Base-by-base conservation (phyloP, 2,888 invertebrate genomes). In the Hedychridium roseum region DNA sequence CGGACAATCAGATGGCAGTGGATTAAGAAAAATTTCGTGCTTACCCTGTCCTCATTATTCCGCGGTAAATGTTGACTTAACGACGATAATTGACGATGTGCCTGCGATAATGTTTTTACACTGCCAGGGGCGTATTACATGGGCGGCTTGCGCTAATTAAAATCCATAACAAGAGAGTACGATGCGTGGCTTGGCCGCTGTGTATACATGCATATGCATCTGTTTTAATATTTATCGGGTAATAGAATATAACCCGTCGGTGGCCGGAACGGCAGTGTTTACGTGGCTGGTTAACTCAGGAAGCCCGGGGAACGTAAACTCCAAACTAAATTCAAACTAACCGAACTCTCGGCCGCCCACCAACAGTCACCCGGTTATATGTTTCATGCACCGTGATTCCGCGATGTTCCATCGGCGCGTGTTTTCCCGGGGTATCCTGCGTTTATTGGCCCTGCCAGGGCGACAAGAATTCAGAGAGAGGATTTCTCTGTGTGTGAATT, bases 221-320 rank as follows among this genome's bases (percentile, higher is more conserved):
- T 46, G 50, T 52, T 70, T 66, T 68, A 72, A 75, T 73, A 75
- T 74, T 73, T 73, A 75, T 74, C 68, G 70, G 65, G 56, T 69
- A 70, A 74, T 71, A 68, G 68, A 75, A 75, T 73, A 71, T 66
- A 68, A 65, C 60, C 60, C 56, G 57, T 57, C 51, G 57, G 57
- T 56, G 53, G 62, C 55, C 54, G 63, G 60, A 65, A 66, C 57
- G 58, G 53, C 54, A 54, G 60, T 68, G 60, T 71, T 71, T 70
- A 73, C 71, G 71, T 66, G 71, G 66, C 65, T 66, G 71, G 74
- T 71, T 71, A 73, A 71, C 66, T 68, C 68, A 64, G 70, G 71
- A 71, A 72, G 59, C 70, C 60, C 50, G 50, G 57, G 63, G 60
- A 68, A 67, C 73, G 70, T 74, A 74, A 74, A 73, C 71, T 68